phyloP scores from a whole-genome alignment of 1,140 invertebrate species.

The Leptinotarsa defecta region DNA sequence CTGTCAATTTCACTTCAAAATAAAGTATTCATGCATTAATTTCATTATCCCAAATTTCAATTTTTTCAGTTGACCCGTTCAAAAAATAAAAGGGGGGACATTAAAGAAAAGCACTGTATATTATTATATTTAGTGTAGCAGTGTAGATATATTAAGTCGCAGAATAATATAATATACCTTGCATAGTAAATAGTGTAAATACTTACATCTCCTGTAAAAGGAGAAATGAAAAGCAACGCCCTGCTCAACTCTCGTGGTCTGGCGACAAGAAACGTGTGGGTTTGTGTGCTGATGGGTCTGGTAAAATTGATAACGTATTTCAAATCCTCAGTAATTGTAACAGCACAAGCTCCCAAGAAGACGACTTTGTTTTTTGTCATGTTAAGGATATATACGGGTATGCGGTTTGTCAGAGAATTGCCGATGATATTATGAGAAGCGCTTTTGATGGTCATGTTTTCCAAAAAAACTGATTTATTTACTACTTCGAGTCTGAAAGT shows the following conservation, averaged over 20 bases:
- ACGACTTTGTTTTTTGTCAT: slow-evolving; percentile 60
- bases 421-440: background rate
- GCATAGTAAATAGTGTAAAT: background rate
- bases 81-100: too few relatives aligned
- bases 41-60: too few relatives aligned
- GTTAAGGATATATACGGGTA: slow-evolving; percentile 56
- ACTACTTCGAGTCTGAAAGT: slow-evolving; percentile 61
- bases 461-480: slow-evolving; percentile 7
- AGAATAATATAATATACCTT: slow-evolving; percentile 1
- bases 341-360: slow-evolving; percentile 73
- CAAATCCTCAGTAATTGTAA: slow-evolving; percentile 69
- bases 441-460: slow-evolving; percentile 14
- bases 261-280: slow-evolving; percentile 77
- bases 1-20: too few relatives aligned
- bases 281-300: slow-evolving; percentile 73
- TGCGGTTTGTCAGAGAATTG: slow-evolving; percentile 45
- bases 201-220: slow-evolving; percentile 78
- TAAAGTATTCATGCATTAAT: too few relatives aligned
- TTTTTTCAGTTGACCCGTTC: too few relatives aligned
- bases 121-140: too few relatives aligned
- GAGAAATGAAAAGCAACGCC: slow-evolving; percentile 81
- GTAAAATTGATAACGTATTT: slow-evolving; percentile 78
- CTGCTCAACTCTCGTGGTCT: slow-evolving; percentile 76
- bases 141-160: too few relatives aligned
- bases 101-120: too few relatives aligned